phyloP scores from a whole-genome alignment of 2,113 vertebrate genomes.

The Arizona elegans region DNA sequence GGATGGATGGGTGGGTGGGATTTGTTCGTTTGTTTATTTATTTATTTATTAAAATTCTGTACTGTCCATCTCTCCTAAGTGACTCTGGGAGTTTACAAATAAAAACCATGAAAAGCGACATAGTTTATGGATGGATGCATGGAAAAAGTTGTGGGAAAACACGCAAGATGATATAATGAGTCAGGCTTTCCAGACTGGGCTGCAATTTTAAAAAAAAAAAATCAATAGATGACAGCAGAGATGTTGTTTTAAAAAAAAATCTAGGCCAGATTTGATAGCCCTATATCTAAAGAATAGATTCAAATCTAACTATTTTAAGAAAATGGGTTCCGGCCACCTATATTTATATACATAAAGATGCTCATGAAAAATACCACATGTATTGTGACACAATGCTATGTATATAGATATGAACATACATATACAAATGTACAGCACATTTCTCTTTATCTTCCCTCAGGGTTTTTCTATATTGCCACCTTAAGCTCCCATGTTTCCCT shows the following conservation, averaged over 20 bases:
- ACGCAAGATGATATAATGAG: background rate
- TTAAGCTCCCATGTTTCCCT: background rate
- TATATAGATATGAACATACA: background rate
- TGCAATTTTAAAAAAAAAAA: background rate
- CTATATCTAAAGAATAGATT: background rate
- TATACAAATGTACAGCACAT: background rate
- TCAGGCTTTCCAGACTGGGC: background rate
- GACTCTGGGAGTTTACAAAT: background rate
- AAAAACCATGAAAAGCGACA: background rate
- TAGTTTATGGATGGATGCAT: background rate
- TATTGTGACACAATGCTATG: background rate
- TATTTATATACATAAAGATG: background rate
- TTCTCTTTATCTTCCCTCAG: background rate
- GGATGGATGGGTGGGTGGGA: no score
- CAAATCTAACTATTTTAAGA: background rate
- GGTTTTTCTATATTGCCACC: background rate
- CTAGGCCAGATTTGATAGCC: background rate
- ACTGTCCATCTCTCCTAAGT: background rate
- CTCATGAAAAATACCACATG: background rate
- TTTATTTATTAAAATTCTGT: background rate
- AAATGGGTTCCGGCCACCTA: background rate
- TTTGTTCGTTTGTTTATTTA: no score
- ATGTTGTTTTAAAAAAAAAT: background rate
- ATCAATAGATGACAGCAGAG: background rate
- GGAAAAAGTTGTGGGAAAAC: background rate